Conservation (phyloP, 2,888 invertebrate genomes). For the Macrosoma leucophasiata region DNA sequence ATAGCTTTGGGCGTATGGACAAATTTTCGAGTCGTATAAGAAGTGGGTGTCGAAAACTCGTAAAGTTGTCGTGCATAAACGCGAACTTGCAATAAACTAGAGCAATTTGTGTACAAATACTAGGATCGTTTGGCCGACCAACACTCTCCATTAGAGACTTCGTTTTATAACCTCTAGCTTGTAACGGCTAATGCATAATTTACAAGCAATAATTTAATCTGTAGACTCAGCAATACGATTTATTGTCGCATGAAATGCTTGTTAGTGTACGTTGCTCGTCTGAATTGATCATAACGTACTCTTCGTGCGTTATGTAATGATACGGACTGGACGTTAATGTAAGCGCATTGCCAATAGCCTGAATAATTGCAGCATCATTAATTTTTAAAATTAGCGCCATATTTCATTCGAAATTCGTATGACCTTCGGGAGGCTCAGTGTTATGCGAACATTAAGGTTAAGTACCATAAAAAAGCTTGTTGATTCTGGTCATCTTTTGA, state of each 20-base stretch:
- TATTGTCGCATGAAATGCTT: conserved; percentile 48
- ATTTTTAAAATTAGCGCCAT: too few relatives aligned
- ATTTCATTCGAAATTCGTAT: too few relatives aligned
- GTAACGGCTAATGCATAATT: conserved; percentile 63
- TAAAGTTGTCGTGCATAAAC: conserved; percentile 46
- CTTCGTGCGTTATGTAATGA: too few relatives aligned
- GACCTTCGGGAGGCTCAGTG: too few relatives aligned
- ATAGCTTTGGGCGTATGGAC: conserved; percentile 45
- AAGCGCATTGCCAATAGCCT: too few relatives aligned
- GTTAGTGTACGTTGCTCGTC: too few relatives aligned
- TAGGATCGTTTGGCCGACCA: conserved; percentile 19
- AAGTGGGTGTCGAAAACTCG: conserved; percentile 44
- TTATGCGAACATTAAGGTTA: too few relatives aligned
- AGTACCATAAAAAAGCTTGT: too few relatives aligned
- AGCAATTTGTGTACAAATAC: conserved; percentile 30
- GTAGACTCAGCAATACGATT: conserved; percentile 56
- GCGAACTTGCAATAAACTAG: conserved; percentile 44
- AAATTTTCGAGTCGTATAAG: conserved; percentile 47
- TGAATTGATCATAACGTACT: too few relatives aligned
- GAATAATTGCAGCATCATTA: too few relatives aligned
- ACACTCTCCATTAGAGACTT: conserved; percentile 32
- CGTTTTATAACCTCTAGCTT: conserved; percentile 54
- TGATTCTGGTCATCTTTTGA: too few relatives aligned
- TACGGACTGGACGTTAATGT: too few relatives aligned
- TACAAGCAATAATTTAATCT: conserved; percentile 62